Base-by-base conservation (phyloP, 2,113 vertebrate genomes). In the Lucifuga dentata region DNA sequence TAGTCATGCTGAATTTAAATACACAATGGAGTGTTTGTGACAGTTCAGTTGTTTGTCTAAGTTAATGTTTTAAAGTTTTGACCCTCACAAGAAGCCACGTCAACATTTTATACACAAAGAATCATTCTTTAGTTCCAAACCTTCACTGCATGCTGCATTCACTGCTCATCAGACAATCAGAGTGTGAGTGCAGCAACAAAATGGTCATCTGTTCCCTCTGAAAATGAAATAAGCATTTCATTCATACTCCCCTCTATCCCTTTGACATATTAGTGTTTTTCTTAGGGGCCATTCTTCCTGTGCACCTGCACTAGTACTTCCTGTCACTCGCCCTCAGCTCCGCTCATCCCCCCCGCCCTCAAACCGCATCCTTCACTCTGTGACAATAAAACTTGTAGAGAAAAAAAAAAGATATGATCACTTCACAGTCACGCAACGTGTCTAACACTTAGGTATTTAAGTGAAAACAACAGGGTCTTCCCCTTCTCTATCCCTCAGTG, bases 221-320 rank as follows among this genome's bases (percentile, higher is more conserved):
- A 63, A 80, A 66, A 67, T n/a, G 35, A 46, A 64, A 45, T 44
- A 29, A 55, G 26, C 40, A 49, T 60, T 85, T n/a, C 74, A 74
- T 85, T 83, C 55, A 76, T 43, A 29, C 56, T 46, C 43, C 45
- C 48, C 17, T 64, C 58, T 32, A 46, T 63, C 51, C 55, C 62
- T 75, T 64, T 60, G 21, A 50, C 16, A 11, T 67, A 79, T 79
- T 68, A 79, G 57, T 87, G 81, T 91, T 90, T 80, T 78, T 90
- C 68, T 83, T 45, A 73, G 88, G 84, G 91, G 86, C 89, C 81
- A 68, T 81, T 88, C 90, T 92, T 94, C 93, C 93, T 92, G 88
- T 94, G 92, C 92, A 94, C 92, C 92, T 94, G 92, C 89, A 78
- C 76, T 70, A 82, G 45, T 81, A 81, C 88, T 93, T 94, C 93